These are phyloP conservation scores for Hepsetus odoe DNA, from an alignment of 2,113 vertebrate genomes.

Conservation along the genomic window DNA sequence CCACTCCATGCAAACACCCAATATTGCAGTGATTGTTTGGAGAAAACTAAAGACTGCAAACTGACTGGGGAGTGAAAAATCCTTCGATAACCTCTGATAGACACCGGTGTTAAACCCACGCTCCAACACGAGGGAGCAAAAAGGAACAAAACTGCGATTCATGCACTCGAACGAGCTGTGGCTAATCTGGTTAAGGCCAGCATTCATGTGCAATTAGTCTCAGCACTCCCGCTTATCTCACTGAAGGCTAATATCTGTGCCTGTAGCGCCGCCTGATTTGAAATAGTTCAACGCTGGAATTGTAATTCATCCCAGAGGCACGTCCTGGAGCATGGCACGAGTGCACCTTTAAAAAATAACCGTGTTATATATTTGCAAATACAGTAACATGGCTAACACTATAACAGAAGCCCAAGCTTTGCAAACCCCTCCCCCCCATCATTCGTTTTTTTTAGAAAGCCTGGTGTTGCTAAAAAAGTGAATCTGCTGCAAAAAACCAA, in stretches of 20 bases:
- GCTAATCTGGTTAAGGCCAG: slow-evolving; percentile 45
- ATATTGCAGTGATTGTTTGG: too few relatives aligned
- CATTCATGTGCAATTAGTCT: slow-evolving; percentile 44
- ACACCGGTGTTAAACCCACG: background rate
- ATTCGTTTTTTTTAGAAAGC: too few relatives aligned
- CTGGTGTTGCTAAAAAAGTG: background rate
- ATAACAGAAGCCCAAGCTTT: background rate
- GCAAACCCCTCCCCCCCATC: too few relatives aligned
- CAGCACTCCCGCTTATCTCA: slow-evolving; percentile 19
- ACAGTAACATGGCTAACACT: background rate
- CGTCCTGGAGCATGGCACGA: slow-evolving; percentile 1
- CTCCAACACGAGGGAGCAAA: slow-evolving; percentile 28
- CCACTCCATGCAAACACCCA: too few relatives aligned
- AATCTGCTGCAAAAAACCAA: background rate
- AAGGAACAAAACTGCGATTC: slow-evolving; percentile 26
- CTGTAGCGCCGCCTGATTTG: slow-evolving; percentile 28
- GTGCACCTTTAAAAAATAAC: slow-evolving; percentile 10
- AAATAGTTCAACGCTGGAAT: slow-evolving; percentile 39
- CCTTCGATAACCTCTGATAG: slow-evolving; percentile 35
- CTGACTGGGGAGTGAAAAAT: slow-evolving; percentile 12
- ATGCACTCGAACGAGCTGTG: slow-evolving; percentile 28
- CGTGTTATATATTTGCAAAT: background rate
- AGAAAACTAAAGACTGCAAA: too few relatives aligned
- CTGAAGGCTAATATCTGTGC: slow-evolving; percentile 30
- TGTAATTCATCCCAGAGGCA: slow-evolving; percentile 29